A percentile compares a stretch with the other conserved stretches of the same genome.
phyloP scores from a whole-genome alignment of 2,888 invertebrate genomes.

The Tiliacea citrago region DNA sequence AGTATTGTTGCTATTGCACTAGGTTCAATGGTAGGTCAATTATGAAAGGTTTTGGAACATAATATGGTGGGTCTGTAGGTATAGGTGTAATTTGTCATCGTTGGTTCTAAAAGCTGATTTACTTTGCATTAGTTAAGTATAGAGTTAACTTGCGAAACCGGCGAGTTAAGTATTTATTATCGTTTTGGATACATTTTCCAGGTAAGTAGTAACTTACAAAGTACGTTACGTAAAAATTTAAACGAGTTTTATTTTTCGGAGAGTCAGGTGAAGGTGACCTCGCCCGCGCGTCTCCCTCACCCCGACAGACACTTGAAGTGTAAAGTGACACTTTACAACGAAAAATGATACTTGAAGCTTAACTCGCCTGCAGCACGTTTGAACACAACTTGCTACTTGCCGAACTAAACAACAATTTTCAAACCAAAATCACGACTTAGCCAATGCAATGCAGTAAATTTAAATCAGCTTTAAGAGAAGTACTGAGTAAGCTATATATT shows the following conservation, averaged over 20 bases:
- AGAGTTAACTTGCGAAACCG: not conserved
- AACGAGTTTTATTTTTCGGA: not conserved
- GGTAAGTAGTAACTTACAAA: not conserved
- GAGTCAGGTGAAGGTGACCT: not conserved
- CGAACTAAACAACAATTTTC: too few species aligned
- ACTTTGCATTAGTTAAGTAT: not conserved
- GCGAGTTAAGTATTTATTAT: not conserved
- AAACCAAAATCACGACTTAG: not conserved
- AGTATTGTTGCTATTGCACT: constrained; percentile 73
- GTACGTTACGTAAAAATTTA: not conserved
- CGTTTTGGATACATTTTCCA: not conserved
- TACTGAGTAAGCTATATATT: constrained; percentile 59
- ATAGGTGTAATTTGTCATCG: constrained; percentile 64
- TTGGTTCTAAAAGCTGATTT: constrained; percentile 42
- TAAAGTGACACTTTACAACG: not conserved
- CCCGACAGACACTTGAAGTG: not conserved
- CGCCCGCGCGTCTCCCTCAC: too few species aligned
- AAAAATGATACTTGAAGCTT: not conserved
- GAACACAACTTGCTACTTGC: not conserved
- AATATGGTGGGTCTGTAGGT: constrained; percentile 66
- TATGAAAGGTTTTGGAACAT: constrained; percentile 60
- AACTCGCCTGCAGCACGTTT: not conserved
- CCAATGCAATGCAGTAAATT: not conserved
- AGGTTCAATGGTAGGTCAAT: constrained; percentile 58
- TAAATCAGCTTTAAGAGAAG: constrained; percentile 47